Evolutionary conservation across 2,888 invertebrate species (phyloP), one percentile per base, ranked within the genome.

Genomic region (Charanyca ferruginea): DNA sequence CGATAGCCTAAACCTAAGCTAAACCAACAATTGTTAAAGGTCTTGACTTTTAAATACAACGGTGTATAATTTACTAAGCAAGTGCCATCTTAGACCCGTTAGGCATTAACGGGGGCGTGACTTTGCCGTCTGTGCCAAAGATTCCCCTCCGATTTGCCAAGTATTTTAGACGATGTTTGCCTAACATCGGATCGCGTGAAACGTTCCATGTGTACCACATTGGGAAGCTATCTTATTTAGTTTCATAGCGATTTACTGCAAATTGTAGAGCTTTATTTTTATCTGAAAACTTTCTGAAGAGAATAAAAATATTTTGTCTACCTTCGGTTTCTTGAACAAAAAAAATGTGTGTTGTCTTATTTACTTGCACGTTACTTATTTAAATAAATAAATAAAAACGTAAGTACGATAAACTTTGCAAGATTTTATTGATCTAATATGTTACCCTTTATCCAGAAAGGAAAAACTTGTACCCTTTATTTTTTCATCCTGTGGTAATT

Each of bases 51-150:
- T n/a, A 60, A 75, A 67, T 54, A 61, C 67, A 74, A 76, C 61
- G 55, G 54, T 66, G 57, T 78, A 54, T 60, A 38, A 67, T 75
- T 81, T 62, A 69, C 59, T 45, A 73, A 76, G 28, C 53, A 69
- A 78, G 73, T 81, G 71, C 73, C 84, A 87, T 83, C 83, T 84
- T 80, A 85, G 81, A 79, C 72, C 79, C 76, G 81, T 85, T 80
- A 77, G 73, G 72, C 67, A 76, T 79, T 79, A 83, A 86, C 84
- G 85, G 86, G 88, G 85, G 84, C 89, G 89, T 86, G 86, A 87
- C 85, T 87, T 87, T 84, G 84, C 68, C 59, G 69, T 42, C 75
- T 61, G 85, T 90, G 91, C 91, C 91, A 90, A 90, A 88, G 85
- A 84, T 85, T 83, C 77, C 73, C 70, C 80, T 65, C 65, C 67